These are phyloP conservation scores for Blennius ocellaris DNA, from an alignment of 2,113 vertebrate genomes.

Conservation along the genomic window DNA sequence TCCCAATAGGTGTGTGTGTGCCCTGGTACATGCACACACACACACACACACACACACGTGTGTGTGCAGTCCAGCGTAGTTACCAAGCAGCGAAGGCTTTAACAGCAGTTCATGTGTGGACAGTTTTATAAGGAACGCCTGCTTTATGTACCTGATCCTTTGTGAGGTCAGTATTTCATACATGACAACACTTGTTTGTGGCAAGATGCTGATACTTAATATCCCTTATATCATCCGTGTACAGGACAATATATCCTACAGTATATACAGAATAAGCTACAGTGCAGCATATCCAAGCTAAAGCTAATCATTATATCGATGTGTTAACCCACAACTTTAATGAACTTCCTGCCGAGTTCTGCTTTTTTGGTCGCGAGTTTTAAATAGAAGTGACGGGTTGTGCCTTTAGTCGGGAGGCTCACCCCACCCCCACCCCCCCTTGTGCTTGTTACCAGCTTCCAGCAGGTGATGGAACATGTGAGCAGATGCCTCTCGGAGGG, in stretches of 20 bases:
- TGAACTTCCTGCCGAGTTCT: not conserved
- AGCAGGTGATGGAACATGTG: not conserved
- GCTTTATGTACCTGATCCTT: slow-evolving; percentile 57
- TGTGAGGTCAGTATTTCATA: slow-evolving; percentile 49
- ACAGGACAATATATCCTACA: slow-evolving; percentile 54
- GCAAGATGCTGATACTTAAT: slow-evolving; percentile 49
- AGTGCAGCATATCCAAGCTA: slow-evolving; percentile 59
- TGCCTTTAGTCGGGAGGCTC: slow-evolving; percentile 22
- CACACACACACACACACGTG: not conserved
- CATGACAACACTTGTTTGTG: slow-evolving; percentile 60
- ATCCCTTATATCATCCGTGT: slow-evolving; percentile 46
- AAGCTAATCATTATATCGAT: slow-evolving; percentile 39
- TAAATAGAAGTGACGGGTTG: slow-evolving; percentile 2
- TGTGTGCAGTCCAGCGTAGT: not conserved
- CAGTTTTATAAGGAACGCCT: slow-evolving; percentile 50
- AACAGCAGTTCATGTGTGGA: slow-evolving; percentile 51
- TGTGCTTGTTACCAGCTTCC: not conserved
- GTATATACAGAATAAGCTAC: slow-evolving; percentile 42
- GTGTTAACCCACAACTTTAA: slow-evolving; percentile 26
- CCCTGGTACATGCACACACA: no score
- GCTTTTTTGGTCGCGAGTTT: slow-evolving; percentile 2
- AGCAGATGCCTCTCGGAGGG: slow-evolving; percentile 3
- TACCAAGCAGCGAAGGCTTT: slow-evolving; percentile 35
- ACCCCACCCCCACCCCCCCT: not conserved
- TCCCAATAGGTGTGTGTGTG: slow-evolving; percentile 5